A percentile compares a stretch with the other conserved stretches of the same genome.
phyloP scores from a whole-genome alignment of 2,888 invertebrate species.

The Bellardia bayeri region DNA sequence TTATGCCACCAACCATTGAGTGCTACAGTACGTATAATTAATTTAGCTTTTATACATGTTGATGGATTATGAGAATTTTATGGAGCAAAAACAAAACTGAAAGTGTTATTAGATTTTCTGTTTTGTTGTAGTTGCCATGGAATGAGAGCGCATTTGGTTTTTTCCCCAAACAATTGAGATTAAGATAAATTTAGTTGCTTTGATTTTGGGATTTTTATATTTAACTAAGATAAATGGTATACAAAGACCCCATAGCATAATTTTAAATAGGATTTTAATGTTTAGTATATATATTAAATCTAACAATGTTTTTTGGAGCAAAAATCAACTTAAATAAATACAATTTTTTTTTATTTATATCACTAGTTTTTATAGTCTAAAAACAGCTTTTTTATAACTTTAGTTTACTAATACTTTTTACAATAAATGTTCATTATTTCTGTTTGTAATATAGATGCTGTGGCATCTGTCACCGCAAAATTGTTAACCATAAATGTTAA shows the following conservation, averaged over 20 bases:
- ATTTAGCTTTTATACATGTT: conserved; percentile 27
- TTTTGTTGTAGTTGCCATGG: not conserved
- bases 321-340: no score
- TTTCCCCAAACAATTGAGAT: not conserved
- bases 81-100: conserved; percentile 1
- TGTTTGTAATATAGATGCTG: no score
- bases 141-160: not conserved
- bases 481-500: no score
- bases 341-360: no score
- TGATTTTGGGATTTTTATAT: not conserved
- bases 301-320: no score
- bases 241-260: not conserved
- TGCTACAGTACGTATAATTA: conserved; percentile 26
- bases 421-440: no score
- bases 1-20: not conserved
- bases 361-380: no score
- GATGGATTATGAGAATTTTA: conserved; percentile 5
- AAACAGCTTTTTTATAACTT: no score
- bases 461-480: no score
- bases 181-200: not conserved
- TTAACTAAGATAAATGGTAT: not conserved
- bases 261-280: no score
- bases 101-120: conserved; percentile 18
- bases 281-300: no score
- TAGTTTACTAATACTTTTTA: no score